Evolutionary conservation across 23 tunicate species (phyloP).

Genomic region (Aplidium turbinatum): DNA sequence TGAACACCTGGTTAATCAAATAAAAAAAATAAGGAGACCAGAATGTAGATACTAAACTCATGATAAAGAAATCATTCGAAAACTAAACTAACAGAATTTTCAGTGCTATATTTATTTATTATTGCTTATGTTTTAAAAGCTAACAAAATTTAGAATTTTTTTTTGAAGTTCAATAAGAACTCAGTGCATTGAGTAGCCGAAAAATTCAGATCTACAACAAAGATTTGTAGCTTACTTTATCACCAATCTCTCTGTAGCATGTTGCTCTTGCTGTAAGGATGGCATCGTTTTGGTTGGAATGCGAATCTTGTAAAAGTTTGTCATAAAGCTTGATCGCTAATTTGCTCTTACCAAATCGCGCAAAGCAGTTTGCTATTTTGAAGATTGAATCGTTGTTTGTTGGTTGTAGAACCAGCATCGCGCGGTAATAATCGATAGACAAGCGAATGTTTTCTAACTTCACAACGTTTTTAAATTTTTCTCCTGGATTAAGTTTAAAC

Average conservation of each 20-base stretch:
- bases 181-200: background rate
- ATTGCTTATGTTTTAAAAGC: no score
- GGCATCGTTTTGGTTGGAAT: conserved; percentile 39
- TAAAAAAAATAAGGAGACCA: no score
- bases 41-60: no score
- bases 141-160: no score
- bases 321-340: conserved; percentile 51
- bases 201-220: background rate
- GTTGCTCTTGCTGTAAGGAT: conserved; percentile 68
- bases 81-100: no score
- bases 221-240: conserved; percentile 47
- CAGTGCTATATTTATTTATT: no score
- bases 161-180: no score
- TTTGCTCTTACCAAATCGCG: conserved; percentile 52
- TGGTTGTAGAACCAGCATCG: conserved; percentile 66
- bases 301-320: conserved; percentile 35
- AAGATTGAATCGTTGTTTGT: conserved; percentile 47
- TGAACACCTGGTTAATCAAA: no score
- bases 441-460: conserved; percentile 63
- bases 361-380: conserved; percentile 54
- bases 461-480: conserved; percentile 35
- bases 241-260: conserved; percentile 78
- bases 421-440: conserved; percentile 61
- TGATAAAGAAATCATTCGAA: no score
- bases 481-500: conserved; percentile 35